phyloP scores from a whole-genome alignment of 2,888 invertebrate genomes.

The Nematopogon swammerdamellus region DNA sequence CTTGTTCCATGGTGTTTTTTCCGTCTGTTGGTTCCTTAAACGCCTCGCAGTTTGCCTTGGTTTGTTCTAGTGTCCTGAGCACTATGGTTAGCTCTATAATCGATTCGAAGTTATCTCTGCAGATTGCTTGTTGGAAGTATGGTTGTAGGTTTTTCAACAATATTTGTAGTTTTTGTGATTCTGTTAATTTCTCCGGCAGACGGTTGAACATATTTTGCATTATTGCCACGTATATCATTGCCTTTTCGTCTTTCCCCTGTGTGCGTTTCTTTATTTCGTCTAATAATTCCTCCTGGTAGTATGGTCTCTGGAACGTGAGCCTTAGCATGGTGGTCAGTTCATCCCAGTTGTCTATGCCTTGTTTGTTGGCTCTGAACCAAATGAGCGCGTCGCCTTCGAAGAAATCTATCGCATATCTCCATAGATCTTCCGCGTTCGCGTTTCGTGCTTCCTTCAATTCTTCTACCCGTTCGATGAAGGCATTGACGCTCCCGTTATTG shows the following conservation, averaged over 20 bases:
- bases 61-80: slow-evolving; percentile 5
- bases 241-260: slow-evolving; percentile 8
- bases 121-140: slow-evolving; percentile 8
- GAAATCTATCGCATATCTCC: slow-evolving; percentile 5
- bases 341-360: background rate
- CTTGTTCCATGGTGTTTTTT: background rate
- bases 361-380: slow-evolving; percentile 4
- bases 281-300: slow-evolving; percentile 4
- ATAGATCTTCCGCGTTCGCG: slow-evolving; percentile 5
- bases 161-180: background rate
- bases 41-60: slow-evolving; percentile 5
- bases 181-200: background rate
- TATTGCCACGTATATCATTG: slow-evolving; percentile 7
- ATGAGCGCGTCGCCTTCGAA: slow-evolving; percentile 4
- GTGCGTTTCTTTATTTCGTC: slow-evolving; percentile 3
- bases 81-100: slow-evolving; percentile 6
- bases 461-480: too few relatives aligned
- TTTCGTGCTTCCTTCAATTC: slow-evolving; percentile 5
- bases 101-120: slow-evolving; percentile 6
- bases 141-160: slow-evolving; percentile 6
- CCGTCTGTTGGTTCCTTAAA: slow-evolving; percentile 4
- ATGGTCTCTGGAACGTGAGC: slow-evolving; percentile 1
- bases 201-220: slow-evolving; percentile 10
- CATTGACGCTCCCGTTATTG: background rate
- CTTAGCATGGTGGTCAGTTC: background rate